These are phyloP conservation scores for Selenia dentaria DNA, from an alignment of 2,888 invertebrate species.

Conservation along the genomic window DNA sequence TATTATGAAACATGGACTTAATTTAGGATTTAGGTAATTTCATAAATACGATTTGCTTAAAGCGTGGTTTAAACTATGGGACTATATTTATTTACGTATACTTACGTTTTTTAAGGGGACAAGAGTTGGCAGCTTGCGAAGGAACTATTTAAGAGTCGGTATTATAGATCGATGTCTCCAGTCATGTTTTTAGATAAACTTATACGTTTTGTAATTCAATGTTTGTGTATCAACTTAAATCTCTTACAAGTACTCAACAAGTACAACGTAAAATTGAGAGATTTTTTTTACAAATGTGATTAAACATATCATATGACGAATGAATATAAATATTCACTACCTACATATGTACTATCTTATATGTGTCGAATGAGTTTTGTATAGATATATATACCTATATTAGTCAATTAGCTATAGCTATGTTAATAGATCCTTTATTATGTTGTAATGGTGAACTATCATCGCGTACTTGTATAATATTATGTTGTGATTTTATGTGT, in stretches of 20 bases:
- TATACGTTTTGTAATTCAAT: no score
- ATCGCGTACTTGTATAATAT: constrained; percentile 43
- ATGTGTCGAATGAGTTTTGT: constrained; percentile 13
- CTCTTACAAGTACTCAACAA: constrained; percentile 17
- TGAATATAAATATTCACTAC: constrained; percentile 22
- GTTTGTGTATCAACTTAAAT: neutral
- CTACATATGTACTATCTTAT: constrained; percentile 9
- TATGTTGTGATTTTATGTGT: constrained; percentile 67
- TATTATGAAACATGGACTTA: no score
- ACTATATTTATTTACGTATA: no score
- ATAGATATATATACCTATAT: constrained; percentile 23
- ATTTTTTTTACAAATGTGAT: constrained; percentile 49
- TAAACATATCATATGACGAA: constrained; percentile 62
- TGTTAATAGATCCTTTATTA: constrained; percentile 28
- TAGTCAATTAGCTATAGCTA: constrained; percentile 45
- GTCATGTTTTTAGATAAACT: no score
- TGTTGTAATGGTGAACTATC: constrained; percentile 42
- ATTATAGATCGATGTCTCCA: no score
- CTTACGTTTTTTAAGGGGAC: no score
- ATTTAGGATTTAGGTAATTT: no score
- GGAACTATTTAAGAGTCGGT: no score
- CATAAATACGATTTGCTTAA: no score
- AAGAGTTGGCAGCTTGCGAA: no score
- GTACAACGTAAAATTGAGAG: constrained; percentile 39
- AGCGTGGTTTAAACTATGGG: no score